phyloP scores from a whole-genome alignment of 2,797 vertebrate species.

The Helarctos malayanus region DNA sequence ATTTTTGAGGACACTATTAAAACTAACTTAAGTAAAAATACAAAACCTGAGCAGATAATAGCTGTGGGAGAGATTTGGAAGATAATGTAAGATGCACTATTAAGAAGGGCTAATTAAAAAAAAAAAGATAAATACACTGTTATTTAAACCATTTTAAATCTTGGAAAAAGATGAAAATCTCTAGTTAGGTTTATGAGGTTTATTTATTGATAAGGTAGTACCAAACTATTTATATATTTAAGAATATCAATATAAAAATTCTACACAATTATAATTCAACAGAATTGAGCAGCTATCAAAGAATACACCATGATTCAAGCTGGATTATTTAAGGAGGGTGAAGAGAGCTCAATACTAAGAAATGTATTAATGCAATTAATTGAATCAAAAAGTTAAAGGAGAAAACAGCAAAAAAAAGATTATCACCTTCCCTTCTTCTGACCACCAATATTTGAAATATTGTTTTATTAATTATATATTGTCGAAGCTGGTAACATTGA shows the following conservation, averaged over 20 bases:
- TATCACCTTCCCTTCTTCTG: background rate
- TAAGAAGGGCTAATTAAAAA: background rate
- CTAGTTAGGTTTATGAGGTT: background rate
- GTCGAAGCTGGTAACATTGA: background rate
- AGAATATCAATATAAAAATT: slow-evolving; percentile 3
- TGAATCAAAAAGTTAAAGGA: background rate
- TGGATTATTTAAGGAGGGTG: background rate
- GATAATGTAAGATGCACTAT: background rate
- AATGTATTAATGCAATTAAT: background rate
- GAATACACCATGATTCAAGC: background rate
- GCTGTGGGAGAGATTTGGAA: background rate
- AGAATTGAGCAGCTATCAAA: background rate
- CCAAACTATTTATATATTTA: background rate
- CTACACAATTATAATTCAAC: background rate
- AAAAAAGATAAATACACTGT: background rate
- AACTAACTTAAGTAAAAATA: slow-evolving; percentile 24
- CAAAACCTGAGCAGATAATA: background rate
- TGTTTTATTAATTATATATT: background rate
- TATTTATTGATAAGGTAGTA: background rate
- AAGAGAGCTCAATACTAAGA: background rate
- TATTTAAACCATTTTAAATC: slow-evolving; percentile 36
- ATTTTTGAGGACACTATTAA: slow-evolving; percentile 46
- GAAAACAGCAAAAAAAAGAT: background rate
- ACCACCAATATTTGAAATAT: background rate
- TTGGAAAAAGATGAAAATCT: background rate